A percentile compares a stretch with the other conserved stretches of the same genome.
phyloP scores from a whole-genome alignment of 2,113 vertebrate genomes.

The Hirundichthys speculiger region DNA sequence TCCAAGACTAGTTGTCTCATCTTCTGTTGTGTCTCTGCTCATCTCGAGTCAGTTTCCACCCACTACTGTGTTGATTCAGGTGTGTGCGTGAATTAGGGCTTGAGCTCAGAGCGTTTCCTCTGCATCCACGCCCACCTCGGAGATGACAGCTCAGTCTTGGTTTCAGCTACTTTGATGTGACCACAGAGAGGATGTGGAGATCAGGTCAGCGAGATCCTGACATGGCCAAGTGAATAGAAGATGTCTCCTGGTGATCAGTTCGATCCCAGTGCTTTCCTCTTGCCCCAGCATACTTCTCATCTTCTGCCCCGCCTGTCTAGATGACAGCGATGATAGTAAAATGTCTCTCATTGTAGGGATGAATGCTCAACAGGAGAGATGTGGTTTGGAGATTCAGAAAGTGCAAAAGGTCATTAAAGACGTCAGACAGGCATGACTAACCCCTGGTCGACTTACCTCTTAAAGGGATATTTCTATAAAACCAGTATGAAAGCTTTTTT shows the following conservation, averaged over 20 bases:
- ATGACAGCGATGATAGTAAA: background rate
- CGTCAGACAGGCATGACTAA: background rate
- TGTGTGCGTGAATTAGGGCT: conserved; percentile 22
- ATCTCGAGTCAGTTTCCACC: conserved; percentile 44
- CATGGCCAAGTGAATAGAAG: conserved; percentile 23
- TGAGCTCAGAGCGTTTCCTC: conserved; percentile 51
- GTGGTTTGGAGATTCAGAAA: conserved; percentile 33
- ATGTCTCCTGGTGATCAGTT: conserved; percentile 44
- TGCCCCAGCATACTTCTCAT: background rate
- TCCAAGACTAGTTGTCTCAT: conserved; percentile 31
- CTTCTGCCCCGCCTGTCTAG: background rate
- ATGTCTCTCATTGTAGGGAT: conserved; percentile 21
- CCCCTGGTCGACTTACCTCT: background rate
- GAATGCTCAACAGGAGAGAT: conserved; percentile 17
- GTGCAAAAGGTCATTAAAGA: conserved; percentile 22
- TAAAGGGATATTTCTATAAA: too few species aligned
- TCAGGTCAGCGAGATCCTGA: conserved; percentile 56
- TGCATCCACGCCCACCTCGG: conserved; percentile 32
- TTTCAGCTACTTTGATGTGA: conserved; percentile 38
- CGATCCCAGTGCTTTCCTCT: conserved; percentile 21
- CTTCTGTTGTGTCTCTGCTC: conserved; percentile 36
- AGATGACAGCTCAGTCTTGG: conserved; percentile 29
- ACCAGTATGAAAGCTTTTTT: too few species aligned
- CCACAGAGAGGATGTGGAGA: conserved; percentile 59
- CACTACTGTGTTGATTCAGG: conserved; percentile 63